A percentile compares a stretch with the other conserved stretches of the same genome.
These are phyloP conservation scores for Hemibagrus wyckioides DNA, from an alignment of 2,113 vertebrate species.

Conservation along the genomic window DNA sequence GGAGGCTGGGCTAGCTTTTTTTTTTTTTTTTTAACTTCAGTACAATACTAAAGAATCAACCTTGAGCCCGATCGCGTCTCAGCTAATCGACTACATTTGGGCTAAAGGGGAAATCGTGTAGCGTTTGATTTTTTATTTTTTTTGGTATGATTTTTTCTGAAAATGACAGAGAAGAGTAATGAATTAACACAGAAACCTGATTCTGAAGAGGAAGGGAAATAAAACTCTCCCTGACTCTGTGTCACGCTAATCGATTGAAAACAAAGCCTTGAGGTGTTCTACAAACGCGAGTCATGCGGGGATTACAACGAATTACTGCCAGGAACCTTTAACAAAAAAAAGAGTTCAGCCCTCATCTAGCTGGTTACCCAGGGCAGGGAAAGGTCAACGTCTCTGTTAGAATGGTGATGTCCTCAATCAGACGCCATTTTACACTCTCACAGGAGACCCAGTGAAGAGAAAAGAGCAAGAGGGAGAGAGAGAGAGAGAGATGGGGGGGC, in stretches of 20 bases:
- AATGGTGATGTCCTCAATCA: slow-evolving; percentile 9
- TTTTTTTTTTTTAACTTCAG: not conserved
- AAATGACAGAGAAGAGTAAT: not conserved
- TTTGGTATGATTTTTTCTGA: not conserved
- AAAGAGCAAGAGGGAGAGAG: not conserved
- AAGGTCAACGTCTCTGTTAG: slow-evolving; percentile 9
- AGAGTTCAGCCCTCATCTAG: not conserved
- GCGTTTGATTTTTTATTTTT: not conserved
- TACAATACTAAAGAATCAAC: not conserved
- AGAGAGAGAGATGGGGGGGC: not conserved
- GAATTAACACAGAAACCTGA: not conserved
- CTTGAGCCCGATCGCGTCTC: not conserved
- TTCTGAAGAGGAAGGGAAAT: not conserved
- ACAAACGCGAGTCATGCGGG: slow-evolving; percentile 10
- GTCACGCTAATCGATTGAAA: slow-evolving; percentile 24
- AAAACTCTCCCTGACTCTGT: not conserved
- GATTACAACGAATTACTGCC: slow-evolving; percentile 30
- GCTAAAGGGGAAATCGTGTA: not conserved
- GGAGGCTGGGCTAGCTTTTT: not conserved
- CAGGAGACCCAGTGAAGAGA: too few relatives aligned
- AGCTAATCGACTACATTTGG: not conserved
- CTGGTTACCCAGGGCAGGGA: slow-evolving; percentile 11
- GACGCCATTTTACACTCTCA: not conserved
- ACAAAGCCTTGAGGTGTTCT: slow-evolving; percentile 28
- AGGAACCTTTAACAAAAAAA: slow-evolving; percentile 21